Conservation (phyloP, 2,113 vertebrate genomes). For the Tamias sibiricus region DNA sequence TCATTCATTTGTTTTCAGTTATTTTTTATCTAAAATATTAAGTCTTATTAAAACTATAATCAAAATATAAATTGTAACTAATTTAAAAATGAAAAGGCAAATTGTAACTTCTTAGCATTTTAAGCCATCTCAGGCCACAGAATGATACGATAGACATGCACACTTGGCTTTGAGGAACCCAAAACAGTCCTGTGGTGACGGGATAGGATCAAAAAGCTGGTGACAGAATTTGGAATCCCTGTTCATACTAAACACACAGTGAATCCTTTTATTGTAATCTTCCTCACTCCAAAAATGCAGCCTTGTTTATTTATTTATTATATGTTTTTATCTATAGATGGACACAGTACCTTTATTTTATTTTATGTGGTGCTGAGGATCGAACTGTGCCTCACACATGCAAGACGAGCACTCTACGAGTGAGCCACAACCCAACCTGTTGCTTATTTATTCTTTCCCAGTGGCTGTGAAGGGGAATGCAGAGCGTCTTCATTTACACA, state of each 20-base stretch:
- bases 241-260: neutral
- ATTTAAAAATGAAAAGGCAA: neutral
- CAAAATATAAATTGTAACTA: too few species aligned
- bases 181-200: neutral
- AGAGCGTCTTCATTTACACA: neutral
- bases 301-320: neutral
- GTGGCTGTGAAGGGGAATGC: neutral
- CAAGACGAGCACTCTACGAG: too few species aligned
- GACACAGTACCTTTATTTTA: too few species aligned
- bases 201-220: neutral
- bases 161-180: neutral
- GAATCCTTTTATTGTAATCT: slow-evolving; percentile 6
- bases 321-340: too few species aligned
- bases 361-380: too few species aligned
- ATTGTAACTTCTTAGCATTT: neutral
- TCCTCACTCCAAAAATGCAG: slow-evolving; percentile 3
- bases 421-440: too few species aligned
- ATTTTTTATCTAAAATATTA: too few species aligned
- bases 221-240: neutral
- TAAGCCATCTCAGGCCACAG: neutral
- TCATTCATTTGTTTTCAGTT: too few species aligned
- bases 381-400: too few species aligned
- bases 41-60: too few species aligned
- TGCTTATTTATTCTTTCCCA: slow-evolving; percentile 13
- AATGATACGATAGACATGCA: neutral